A percentile compares a stretch with the other conserved stretches of the same genome.
Conservation (phyloP, 2,113 vertebrate species). For the Vireo altiloquus region DNA sequence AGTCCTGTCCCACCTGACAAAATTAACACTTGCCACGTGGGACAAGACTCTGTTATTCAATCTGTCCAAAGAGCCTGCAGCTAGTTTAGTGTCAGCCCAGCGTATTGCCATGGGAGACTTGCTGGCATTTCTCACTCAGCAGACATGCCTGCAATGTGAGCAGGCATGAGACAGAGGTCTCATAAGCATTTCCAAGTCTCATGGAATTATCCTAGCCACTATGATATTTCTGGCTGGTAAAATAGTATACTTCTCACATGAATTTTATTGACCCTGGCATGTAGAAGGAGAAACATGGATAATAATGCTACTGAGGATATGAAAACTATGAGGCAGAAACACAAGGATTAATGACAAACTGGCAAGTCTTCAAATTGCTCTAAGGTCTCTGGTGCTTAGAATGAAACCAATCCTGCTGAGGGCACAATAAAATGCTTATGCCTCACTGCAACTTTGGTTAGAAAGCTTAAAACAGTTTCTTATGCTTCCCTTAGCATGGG, state of each 20-base stretch:
- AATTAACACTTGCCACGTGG: accelerated
- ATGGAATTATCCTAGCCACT: not conserved
- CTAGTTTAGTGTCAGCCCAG: not conserved
- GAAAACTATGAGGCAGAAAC: not conserved
- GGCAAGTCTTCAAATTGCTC: conserved; percentile 31
- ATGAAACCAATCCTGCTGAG: not conserved
- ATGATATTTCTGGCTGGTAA: not conserved
- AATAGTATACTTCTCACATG: not conserved
- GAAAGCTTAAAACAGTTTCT: not conserved
- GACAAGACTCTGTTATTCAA: not conserved
- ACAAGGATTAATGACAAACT: not conserved
- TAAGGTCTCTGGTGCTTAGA: conserved; percentile 12
- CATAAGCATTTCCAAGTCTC: not conserved
- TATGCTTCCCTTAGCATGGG: not conserved
- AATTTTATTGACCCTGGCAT: not conserved
- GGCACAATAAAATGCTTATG: not conserved
- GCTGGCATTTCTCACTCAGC: not conserved
- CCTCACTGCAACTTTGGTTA: not conserved
- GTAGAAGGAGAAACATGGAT: not conserved
- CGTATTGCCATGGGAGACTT: not conserved
- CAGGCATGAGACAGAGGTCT: not conserved
- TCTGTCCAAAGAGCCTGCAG: not conserved
- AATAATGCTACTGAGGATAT: not conserved
- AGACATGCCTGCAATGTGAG: not conserved
- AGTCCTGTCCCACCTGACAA: not conserved